Evolutionary conservation across 2,113 vertebrate species (phyloP).

Genomic region (Amblyopsis rosae): DNA sequence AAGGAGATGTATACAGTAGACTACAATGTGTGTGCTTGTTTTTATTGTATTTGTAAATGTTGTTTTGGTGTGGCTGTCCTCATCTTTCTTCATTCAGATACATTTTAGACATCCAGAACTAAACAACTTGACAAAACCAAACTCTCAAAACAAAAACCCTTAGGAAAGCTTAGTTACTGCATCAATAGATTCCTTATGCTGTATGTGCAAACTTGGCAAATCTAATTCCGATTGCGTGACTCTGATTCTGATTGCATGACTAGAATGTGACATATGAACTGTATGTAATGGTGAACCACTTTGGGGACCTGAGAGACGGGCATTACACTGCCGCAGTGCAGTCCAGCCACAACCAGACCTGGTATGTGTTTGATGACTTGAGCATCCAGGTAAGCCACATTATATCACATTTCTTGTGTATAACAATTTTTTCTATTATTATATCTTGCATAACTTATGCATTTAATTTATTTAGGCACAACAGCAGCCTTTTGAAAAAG

Average conservation of each 20-base stretch:
- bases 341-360: slow-evolving; percentile 31
- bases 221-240: not conserved
- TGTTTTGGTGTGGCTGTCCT: too few relatives aligned
- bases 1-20: not conserved
- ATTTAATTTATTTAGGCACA: not conserved
- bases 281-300: slow-evolving; percentile 61
- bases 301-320: slow-evolving; percentile 41
- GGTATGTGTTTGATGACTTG: slow-evolving; percentile 56
- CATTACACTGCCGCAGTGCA: slow-evolving; percentile 59
- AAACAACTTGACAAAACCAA: too few relatives aligned
- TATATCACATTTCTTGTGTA: not conserved
- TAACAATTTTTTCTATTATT: not conserved
- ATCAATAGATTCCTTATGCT: not conserved
- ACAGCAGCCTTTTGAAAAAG: not conserved
- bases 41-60: not conserved
- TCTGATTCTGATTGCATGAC: not conserved
- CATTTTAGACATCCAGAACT: too few relatives aligned
- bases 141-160: too few relatives aligned
- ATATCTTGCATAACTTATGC: not conserved
- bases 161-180: too few relatives aligned
- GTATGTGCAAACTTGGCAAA: not conserved
- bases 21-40: not conserved
- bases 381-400: slow-evolving; percentile 26
- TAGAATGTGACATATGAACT: slow-evolving; percentile 50
- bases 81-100: too few relatives aligned